These are phyloP conservation scores for Reticulitermes speratus DNA, from an alignment of 1,140 invertebrate species.

Conservation along the genomic window DNA sequence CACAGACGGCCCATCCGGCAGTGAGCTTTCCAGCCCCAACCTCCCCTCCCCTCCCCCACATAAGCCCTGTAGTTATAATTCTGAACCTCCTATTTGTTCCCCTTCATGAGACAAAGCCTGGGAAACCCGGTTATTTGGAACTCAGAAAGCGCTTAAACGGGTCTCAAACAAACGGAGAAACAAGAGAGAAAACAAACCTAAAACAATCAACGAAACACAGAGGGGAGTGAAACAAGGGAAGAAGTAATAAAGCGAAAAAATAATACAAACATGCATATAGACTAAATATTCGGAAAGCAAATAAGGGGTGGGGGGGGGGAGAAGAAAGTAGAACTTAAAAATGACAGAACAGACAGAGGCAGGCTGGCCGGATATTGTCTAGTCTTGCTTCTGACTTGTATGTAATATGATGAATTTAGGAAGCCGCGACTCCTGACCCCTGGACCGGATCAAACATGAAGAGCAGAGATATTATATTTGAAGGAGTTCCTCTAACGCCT, in stretches of 20 bases:
- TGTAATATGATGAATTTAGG: background rate
- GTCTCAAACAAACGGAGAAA: background rate
- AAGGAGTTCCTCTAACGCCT: background rate
- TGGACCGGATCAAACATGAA: background rate
- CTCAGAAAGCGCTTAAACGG: background rate
- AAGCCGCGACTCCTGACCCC: background rate
- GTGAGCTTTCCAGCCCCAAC: no score
- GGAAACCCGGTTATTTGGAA: background rate
- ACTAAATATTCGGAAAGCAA: slow-evolving; percentile 1
- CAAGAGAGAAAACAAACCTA: slow-evolving; percentile 12
- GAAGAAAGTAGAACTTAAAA: background rate
- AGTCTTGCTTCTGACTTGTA: background rate
- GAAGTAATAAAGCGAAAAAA: slow-evolving; percentile 19
- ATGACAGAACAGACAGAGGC: background rate
- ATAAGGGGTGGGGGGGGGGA: background rate
- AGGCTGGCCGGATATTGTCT: background rate
- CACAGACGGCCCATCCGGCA: no score
- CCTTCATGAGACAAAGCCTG: background rate
- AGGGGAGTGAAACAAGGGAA: background rate
- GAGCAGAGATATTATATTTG: background rate
- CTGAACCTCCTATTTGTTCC: background rate
- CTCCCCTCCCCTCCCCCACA: no score
- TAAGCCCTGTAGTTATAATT: background rate
- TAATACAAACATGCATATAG: slow-evolving; percentile 1
- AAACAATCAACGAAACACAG: slow-evolving; percentile 12